Conservation (phyloP, 2,113 vertebrate species). For the Galbula dea region DNA sequence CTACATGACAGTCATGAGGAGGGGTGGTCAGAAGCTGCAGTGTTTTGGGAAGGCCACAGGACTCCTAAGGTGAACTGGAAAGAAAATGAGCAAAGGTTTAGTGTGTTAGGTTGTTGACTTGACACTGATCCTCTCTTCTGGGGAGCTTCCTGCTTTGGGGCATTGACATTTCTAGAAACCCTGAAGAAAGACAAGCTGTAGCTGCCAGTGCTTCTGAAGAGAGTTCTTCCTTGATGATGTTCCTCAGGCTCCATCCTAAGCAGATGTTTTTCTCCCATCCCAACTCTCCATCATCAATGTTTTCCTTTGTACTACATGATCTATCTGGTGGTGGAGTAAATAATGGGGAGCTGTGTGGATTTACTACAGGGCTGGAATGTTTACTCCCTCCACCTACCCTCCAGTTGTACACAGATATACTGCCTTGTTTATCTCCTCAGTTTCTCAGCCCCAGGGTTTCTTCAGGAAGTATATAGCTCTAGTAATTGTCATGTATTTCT, state of each 20-base stretch:
- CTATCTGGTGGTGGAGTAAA: background rate
- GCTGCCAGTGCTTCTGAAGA: background rate
- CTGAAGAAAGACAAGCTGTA: background rate
- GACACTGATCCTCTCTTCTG: background rate
- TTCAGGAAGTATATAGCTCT: background rate
- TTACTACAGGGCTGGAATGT: background rate
- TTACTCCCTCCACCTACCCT: slow-evolving; percentile 12
- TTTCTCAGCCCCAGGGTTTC: slow-evolving; percentile 9
- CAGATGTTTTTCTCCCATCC: background rate
- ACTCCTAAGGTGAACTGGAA: background rate
- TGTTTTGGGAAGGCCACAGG: background rate
- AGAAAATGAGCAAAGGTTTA: background rate
- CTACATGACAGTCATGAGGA: background rate
- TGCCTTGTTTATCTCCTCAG: slow-evolving; percentile 20
- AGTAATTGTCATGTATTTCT: slow-evolving; percentile 16
- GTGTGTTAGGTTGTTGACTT: background rate
- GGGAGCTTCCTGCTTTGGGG: background rate
- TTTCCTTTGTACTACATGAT: background rate
- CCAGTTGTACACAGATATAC: slow-evolving; percentile 21
- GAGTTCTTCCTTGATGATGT: background rate
- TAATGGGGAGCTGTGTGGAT: background rate
- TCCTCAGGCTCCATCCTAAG: background rate
- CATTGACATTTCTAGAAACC: background rate
- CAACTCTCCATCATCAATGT: background rate
- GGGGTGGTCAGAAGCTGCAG: background rate